phyloP scores from a whole-genome alignment of 1,140 invertebrate species.

The Drosophila parvula region DNA sequence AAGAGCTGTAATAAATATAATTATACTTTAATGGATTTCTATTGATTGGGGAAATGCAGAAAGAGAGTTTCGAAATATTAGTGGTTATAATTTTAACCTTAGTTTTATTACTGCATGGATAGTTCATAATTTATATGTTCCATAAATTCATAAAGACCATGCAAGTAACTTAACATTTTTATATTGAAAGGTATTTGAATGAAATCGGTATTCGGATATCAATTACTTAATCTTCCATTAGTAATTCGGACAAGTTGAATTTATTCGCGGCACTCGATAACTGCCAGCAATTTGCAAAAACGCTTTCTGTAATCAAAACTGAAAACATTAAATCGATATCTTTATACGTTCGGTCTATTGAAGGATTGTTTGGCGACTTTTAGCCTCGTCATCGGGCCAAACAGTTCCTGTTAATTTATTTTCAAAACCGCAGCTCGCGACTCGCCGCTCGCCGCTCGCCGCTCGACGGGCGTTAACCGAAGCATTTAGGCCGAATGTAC shows the following conservation, averaged over 20 bases:
- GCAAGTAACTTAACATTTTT: no score
- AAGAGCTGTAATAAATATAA: not conserved
- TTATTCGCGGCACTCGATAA: constrained; percentile 1
- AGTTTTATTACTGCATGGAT: not conserved
- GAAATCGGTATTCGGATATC: not conserved
- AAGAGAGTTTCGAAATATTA: not conserved
- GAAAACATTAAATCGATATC: constrained; percentile 16
- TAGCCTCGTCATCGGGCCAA: constrained; percentile 16
- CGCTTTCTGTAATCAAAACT: constrained; percentile 8
- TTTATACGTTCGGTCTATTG: not conserved
- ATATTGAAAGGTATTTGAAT: no score
- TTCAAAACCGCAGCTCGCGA: constrained; percentile 6
- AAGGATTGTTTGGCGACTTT: constrained; percentile 28
- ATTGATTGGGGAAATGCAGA: not conserved
- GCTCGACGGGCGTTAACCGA: constrained; percentile 31
- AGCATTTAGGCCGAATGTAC: constrained; percentile 41
- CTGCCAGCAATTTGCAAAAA: constrained; percentile 8
- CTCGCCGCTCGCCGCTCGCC: constrained; percentile 2
- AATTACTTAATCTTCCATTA: constrained; percentile 1
- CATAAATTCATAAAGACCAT: no score
- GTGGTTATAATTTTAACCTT: not conserved
- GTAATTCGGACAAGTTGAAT: not conserved
- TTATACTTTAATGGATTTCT: not conserved
- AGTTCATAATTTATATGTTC: not conserved
- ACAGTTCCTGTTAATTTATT: constrained; percentile 22